Evolutionary conservation across 1,140 invertebrate species (phyloP), one percentile per base, ranked within the genome.

Genomic region (Drosophila pallidifrons): DNA sequence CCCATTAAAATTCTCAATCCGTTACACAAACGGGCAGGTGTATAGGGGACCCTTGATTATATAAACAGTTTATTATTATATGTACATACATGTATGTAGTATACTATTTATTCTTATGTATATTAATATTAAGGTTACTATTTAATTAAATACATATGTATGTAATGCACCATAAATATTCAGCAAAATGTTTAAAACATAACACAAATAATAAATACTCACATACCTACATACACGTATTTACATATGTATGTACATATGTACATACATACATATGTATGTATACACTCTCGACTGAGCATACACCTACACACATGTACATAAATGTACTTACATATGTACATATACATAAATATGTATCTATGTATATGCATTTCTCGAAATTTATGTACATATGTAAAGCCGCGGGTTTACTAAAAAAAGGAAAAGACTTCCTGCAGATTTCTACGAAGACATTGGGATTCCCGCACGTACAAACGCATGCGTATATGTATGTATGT

Each of bases 301-400:
- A 38, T 38, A 3, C 10, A 38, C 20, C 20, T 25, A 25, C 10
- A 52, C 25, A 30, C 11, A 25, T 15, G n/a, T 41, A 57, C 38
- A 41, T 5, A 57, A 28, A 45, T 13, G 32, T 55, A 55, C 20
- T 25, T 25, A 15, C 15, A 15, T 58, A 58, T 43, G n/a, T 60
- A 46, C 7, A 16, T 15, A 15, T 15, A 16, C n/a, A n/a, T n/a
- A n/a, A n/a, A n/a, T n/a, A n/a, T n/a, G n/a, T n/a, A n/a, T n/a
- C n/a, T 60, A 43, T 13, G 11, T 52, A 52, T 13, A 7, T 52
- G 7, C 7, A 20, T 47, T 8, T 13, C 3, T 7, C 3, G 38
- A 38, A 13, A 13, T 43, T n/a, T 43, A 43, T 43, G 41, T 3
- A 43, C n/a, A n/a, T n/a, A n/a, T n/a, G n/a, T n/a, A n/a, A 13